These are phyloP conservation scores for Quadroppia sp. DNA, from an alignment of 2,888 invertebrate species.

Conservation along the genomic window DNA sequence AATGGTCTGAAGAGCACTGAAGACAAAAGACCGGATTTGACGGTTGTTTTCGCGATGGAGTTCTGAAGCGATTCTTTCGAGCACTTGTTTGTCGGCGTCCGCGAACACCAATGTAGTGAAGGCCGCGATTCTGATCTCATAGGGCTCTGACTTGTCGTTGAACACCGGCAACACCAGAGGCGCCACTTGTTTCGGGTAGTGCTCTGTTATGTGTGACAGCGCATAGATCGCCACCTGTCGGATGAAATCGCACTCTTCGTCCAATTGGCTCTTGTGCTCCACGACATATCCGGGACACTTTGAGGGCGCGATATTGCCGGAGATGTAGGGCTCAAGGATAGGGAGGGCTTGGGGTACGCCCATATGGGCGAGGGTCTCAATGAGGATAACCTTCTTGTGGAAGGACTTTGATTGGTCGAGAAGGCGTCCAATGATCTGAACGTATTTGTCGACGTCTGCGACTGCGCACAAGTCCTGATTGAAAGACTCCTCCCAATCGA, in stretches of 20 bases:
- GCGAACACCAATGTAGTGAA: constrained; percentile 50
- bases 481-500: neutral
- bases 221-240: constrained; percentile 45
- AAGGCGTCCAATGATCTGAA: constrained; percentile 28
- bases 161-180: constrained; percentile 50
- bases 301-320: neutral
- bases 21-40: constrained; percentile 51
- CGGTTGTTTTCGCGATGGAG: constrained; percentile 51
- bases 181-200: constrained; percentile 44
- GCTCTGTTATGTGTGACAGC: constrained; percentile 44
- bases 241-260: constrained; percentile 45
- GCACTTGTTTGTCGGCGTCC: constrained; percentile 50
- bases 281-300: constrained; percentile 32
- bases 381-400: constrained; percentile 45
- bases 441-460: constrained; percentile 38
- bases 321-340: constrained; percentile 44
- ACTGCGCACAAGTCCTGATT: constrained; percentile 12
- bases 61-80: constrained; percentile 52
- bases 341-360: constrained; percentile 43
- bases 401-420: constrained; percentile 26
- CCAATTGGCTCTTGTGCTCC: neutral
- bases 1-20: constrained; percentile 49
- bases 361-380: constrained; percentile 46
- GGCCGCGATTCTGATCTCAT: constrained; percentile 52
- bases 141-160: constrained; percentile 50